Conservation (phyloP, 1,140 invertebrate genomes). For the Bombus terrestris region DNA sequence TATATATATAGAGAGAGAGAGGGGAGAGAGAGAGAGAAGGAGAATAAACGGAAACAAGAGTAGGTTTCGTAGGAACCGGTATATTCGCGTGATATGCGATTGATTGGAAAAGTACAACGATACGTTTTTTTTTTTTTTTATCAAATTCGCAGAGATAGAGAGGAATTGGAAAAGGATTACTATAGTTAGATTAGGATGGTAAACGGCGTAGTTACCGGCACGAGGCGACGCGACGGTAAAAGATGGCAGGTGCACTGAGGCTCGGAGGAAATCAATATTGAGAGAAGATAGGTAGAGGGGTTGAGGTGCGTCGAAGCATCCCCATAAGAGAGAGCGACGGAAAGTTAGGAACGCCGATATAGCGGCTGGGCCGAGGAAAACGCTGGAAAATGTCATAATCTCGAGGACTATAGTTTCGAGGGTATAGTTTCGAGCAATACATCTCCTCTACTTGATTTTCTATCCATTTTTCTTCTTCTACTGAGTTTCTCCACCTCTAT, state of each 20-base stretch:
- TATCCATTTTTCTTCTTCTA: background rate
- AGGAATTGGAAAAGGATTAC: background rate
- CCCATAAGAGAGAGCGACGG: constrained; percentile 61
- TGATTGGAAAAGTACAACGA: background rate
- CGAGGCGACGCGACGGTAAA: constrained; percentile 45
- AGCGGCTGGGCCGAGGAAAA: constrained; percentile 44
- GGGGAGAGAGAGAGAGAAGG: background rate
- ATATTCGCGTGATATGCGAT: background rate
- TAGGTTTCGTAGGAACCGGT: too few relatives aligned
- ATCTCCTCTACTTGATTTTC: constrained; percentile 6
- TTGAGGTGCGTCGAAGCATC: constrained; percentile 71
- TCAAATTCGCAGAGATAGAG: background rate
- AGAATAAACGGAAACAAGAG: background rate
- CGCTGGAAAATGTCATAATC: constrained; percentile 63
- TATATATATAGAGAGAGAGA: too few relatives aligned
- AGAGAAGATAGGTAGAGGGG: constrained; percentile 71
- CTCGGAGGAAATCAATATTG: constrained; percentile 61
- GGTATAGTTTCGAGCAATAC: background rate
- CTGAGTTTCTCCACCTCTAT: background rate
- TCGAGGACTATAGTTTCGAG: constrained; percentile 9
- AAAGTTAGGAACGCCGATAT: constrained; percentile 41
- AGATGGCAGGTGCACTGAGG: constrained; percentile 74
- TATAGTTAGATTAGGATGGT: background rate
- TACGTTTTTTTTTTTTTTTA: too few relatives aligned
- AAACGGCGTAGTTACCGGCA: constrained; percentile 3